phyloP scores from a whole-genome alignment of 2,797 vertebrate genomes.

The Microcaecilia unicolor region DNA sequence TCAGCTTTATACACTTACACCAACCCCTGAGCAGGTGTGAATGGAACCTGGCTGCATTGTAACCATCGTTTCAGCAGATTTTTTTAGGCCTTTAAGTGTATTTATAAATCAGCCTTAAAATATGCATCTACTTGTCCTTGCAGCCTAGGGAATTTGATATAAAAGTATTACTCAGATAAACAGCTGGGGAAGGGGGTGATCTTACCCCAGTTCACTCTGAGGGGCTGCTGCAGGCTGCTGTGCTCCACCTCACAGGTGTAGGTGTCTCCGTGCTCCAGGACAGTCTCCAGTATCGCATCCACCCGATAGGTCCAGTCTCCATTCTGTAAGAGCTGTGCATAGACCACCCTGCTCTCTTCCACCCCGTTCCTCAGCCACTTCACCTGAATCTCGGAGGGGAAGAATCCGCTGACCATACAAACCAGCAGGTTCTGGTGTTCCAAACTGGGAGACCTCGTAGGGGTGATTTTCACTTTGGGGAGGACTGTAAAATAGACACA shows the following conservation, averaged over 20 bases:
- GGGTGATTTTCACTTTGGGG: conserved; percentile 11
- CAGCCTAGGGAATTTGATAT: too few species aligned
- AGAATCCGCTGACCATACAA: conserved; percentile 20
- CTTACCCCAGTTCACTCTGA: neutral
- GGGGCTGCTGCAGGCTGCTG: neutral
- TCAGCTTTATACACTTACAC: too few species aligned
- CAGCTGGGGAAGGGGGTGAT: neutral
- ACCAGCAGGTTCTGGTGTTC: conserved; percentile 1
- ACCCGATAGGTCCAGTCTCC: neutral
- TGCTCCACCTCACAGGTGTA: neutral
- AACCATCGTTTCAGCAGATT: too few species aligned
- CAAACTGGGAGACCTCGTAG: neutral
- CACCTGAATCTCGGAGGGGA: conserved; percentile 4
- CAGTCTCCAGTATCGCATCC: neutral
- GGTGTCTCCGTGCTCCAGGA: neutral
- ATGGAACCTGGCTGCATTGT: too few species aligned
- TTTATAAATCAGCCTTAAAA: too few species aligned
- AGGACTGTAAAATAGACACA: neutral
- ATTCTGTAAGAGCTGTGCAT: neutral
- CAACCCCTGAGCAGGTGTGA: too few species aligned
- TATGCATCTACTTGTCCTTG: too few species aligned
- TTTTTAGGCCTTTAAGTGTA: too few species aligned
- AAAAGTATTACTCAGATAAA: too few species aligned
- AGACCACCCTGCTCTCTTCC: neutral
- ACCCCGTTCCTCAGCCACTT: neutral